Conservation (phyloP, 2,888 invertebrate genomes). For the Drosophila sordidula region DNA sequence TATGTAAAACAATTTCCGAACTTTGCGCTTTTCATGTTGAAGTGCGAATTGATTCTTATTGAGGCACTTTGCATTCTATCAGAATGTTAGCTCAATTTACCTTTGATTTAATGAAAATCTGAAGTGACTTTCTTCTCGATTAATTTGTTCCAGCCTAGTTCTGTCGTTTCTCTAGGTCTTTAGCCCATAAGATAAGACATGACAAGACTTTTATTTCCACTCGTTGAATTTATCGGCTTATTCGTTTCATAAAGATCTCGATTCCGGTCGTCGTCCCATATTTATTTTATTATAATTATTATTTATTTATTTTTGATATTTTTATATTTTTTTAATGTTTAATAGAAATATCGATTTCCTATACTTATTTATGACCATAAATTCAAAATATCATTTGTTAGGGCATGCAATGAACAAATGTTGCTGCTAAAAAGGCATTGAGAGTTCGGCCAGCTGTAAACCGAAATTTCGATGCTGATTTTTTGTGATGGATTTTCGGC, state of each 20-base stretch:
- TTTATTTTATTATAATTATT: no score
- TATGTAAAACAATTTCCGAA: constrained; percentile 11
- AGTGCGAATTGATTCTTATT: constrained; percentile 11
- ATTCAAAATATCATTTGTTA: not conserved
- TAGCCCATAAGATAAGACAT: no score
- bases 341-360: no score
- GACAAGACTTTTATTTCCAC: no score
- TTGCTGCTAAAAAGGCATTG: not conserved
- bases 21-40: not conserved
- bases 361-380: not conserved
- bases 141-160: not conserved
- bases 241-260: no score
- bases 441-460: constrained; percentile 1
- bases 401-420: no score
- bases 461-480: not conserved
- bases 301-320: no score
- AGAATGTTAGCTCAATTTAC: constrained; percentile 14
- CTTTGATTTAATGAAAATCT: not conserved
- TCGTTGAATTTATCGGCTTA: no score
- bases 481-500: constrained; percentile 24
- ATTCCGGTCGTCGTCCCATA: no score
- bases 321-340: no score
- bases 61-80: constrained; percentile 3
- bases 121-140: not conserved
- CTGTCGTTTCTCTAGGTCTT: no score